Evolutionary conservation across 2,888 invertebrate genomes (phyloP).

Genomic region (Caenorhabditis wallacei): DNA sequence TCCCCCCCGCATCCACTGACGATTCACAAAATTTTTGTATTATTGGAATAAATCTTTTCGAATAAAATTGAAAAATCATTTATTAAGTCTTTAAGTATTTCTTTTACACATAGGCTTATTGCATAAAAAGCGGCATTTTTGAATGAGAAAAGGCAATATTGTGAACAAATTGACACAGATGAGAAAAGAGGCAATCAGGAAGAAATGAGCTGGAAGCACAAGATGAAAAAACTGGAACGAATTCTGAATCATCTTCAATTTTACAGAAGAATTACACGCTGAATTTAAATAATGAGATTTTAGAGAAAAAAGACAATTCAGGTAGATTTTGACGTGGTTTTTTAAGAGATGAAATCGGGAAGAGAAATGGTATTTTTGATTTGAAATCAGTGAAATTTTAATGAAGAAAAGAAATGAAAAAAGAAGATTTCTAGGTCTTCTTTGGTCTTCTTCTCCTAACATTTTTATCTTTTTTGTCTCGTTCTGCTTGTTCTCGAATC

Average conservation of each 20-base stretch:
- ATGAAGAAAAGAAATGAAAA: not conserved
- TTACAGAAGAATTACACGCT: constrained; percentile 32
- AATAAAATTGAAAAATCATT: too few species aligned
- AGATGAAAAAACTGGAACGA: not conserved
- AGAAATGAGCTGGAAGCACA: not conserved
- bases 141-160: constrained; percentile 27
- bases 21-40: constrained; percentile 36
- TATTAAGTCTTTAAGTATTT: too few species aligned
- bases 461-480: constrained; percentile 33
- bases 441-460: constrained; percentile 40
- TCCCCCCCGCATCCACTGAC: constrained; percentile 6
- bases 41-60: constrained; percentile 26
- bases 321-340: not conserved
- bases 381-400: not conserved
- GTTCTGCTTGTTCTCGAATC: constrained; percentile 46
- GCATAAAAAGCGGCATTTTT: constrained; percentile 13
- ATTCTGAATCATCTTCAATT: not conserved
- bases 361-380: not conserved
- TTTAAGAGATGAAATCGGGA: constrained; percentile 1
- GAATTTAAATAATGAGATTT: constrained; percentile 40
- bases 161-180: constrained; percentile 28
- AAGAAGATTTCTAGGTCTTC: constrained; percentile 23
- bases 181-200: not conserved
- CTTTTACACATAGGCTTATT: not conserved
- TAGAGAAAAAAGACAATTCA: not conserved